These are phyloP conservation scores for Cosmorhoe ocellata DNA, from an alignment of 2,888 invertebrate genomes.

Conservation along the genomic window DNA sequence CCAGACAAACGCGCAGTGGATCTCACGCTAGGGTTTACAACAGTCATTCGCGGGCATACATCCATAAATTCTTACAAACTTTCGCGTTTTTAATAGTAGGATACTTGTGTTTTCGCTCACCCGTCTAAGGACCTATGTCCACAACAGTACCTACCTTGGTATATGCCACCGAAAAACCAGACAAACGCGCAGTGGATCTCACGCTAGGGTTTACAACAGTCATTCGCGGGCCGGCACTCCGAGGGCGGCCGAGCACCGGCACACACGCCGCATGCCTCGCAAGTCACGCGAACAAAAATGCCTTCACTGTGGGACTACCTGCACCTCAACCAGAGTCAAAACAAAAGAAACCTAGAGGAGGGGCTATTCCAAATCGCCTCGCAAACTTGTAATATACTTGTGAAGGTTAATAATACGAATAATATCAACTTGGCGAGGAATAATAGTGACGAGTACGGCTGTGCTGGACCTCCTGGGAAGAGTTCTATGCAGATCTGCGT, in stretches of 20 bases:
- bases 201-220: not conserved
- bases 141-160: slow-evolving; percentile 44
- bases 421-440: slow-evolving; percentile 86
- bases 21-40: not conserved
- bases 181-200: slow-evolving; percentile 68
- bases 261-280: slow-evolving; percentile 33
- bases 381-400: slow-evolving; percentile 89
- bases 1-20: slow-evolving; percentile 68
- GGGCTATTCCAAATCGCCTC: slow-evolving; percentile 90
- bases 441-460: slow-evolving; percentile 83
- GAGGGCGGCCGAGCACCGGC: slow-evolving; percentile 39
- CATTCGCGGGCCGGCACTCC: slow-evolving; percentile 32
- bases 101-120: too few species aligned
- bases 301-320: slow-evolving; percentile 85
- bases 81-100: too few species aligned
- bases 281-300: slow-evolving; percentile 66
- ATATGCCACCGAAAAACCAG: slow-evolving; percentile 30
- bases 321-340: slow-evolving; percentile 75
- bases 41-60: slow-evolving; percentile 12
- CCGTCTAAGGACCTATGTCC: too few species aligned
- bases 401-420: slow-evolving; percentile 89
- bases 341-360: slow-evolving; percentile 86
- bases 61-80: too few species aligned
- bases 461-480: slow-evolving; percentile 70
- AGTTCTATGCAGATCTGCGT: slow-evolving; percentile 82